Evolutionary conservation across 2,797 vertebrate species (phyloP), one percentile per base, ranked within the genome.

Genomic region (Mallotus villosus): DNA sequence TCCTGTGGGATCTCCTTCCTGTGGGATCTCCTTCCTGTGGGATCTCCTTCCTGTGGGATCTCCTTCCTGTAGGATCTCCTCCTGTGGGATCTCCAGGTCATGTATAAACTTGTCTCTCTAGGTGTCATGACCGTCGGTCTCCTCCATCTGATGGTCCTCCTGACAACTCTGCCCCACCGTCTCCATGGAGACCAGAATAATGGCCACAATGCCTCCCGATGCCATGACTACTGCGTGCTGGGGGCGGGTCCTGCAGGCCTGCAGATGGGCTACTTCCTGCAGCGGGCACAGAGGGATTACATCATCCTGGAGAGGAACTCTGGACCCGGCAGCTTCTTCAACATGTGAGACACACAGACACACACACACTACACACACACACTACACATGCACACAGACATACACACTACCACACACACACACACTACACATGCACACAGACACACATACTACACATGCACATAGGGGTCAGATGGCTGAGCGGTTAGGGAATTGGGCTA

Each of bases 161-260:
- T 91, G 68, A 59, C 80, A 41, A 81, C 81, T 71, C 79, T 75
- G 37, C 79, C 84, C 68, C 41, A 65, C 53, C 81, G 79, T 73
- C 82, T 79, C 1, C 57, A 71, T 66, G 81, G 73, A 2, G 29
- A 77, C 17, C 61, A 60, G 51, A 17, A 53, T n/a, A 17, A 61
- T 63, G 25, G 74, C 70, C 53, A 64, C 51, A 74, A 74, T 68
- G 83, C 16, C 72, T 88, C 84, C 72, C 65, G 16, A 59, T 90
- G 69, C 75, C 88, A 93, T 70, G 95, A 96, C 73, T 99, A 98
- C 92, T 99, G 98, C 14, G 77, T 99, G 46, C 89, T 99, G 0
- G 98, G 98, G 41, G 98, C 97, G 0, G 97, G 98, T 12, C 97
- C 97, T 0, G 92, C 95, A 0, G 97, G 97, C 12, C 82, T 99